Evolutionary conservation across 2,113 vertebrate species (phyloP).

Genomic region (Coptodon bakossiorum): DNA sequence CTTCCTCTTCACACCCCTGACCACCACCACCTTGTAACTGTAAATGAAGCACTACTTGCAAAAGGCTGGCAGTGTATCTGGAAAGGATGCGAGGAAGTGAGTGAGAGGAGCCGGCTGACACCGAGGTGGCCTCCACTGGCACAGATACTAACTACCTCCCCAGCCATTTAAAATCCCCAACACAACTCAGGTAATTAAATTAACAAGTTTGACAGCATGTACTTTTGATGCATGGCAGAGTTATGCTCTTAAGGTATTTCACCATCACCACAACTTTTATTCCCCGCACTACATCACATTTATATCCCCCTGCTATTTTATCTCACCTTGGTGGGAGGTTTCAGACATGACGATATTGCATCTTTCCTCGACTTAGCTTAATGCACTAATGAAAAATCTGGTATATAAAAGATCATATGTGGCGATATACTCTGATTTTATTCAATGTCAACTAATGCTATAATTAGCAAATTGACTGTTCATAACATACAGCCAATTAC

Average conservation of each 20-base stretch:
- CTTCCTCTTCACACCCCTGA: background rate
- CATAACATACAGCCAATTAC: background rate
- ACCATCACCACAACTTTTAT: conserved; percentile 44
- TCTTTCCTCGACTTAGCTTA: background rate
- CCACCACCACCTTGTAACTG: conserved; percentile 42
- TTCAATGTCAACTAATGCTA: background rate
- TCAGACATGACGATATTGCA: conserved; percentile 11
- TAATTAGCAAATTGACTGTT: background rate
- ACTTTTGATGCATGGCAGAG: conserved; percentile 42
- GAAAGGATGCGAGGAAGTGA: conserved; percentile 8
- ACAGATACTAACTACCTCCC: conserved; percentile 28
- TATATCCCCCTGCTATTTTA: conserved; percentile 27
- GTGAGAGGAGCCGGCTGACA: conserved; percentile 16
- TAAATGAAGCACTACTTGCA: conserved; percentile 42
- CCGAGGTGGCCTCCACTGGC: conserved; percentile 36
- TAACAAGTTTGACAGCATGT: conserved; percentile 37
- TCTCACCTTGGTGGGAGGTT: conserved; percentile 18
- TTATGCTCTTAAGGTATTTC: conserved; percentile 53
- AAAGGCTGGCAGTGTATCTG: conserved; percentile 17
- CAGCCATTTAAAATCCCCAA: conserved; percentile 29
- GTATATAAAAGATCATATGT: background rate
- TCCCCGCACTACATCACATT: conserved; percentile 43
- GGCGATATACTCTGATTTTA: background rate
- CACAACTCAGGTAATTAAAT: conserved; percentile 59
- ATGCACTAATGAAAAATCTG: background rate